Percentiles rank a stretch among this genome's conserved stretches.
These are phyloP conservation scores for Cynopterus sphinx DNA, from an alignment of 2,797 vertebrate genomes.

Conservation along the genomic window DNA sequence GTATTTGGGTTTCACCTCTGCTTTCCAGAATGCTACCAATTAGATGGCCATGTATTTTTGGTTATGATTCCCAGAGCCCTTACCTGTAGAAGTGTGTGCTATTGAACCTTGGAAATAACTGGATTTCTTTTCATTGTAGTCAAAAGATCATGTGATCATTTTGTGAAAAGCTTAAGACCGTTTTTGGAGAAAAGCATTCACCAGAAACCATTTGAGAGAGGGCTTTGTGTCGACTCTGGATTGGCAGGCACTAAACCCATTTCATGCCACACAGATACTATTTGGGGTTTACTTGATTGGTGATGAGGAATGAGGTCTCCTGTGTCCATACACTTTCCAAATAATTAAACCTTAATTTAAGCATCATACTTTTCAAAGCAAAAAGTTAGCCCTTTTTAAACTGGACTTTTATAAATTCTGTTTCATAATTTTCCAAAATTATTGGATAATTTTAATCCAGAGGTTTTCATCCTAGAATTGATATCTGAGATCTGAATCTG, in stretches of 20 bases:
- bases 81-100: background rate
- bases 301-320: background rate
- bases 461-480: background rate
- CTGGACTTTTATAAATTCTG: background rate
- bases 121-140: background rate
- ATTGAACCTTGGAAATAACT: background rate
- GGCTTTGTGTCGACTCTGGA: background rate
- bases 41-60: background rate
- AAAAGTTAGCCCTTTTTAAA: background rate
- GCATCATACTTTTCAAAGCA: background rate
- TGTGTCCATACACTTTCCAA: background rate
- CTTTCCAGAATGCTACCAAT: background rate
- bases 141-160: background rate
- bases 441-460: background rate
- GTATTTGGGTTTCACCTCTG: constrained; percentile 76
- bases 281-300: background rate
- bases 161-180: constrained; percentile 13
- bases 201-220: background rate
- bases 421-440: background rate
- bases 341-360: background rate
- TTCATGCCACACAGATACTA: background rate
- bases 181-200: background rate
- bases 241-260: background rate
- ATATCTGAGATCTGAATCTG: background rate
- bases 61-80: background rate